Evolutionary conservation across 2,113 vertebrate species (phyloP).

Genomic region (Macquaria ambigua): DNA sequence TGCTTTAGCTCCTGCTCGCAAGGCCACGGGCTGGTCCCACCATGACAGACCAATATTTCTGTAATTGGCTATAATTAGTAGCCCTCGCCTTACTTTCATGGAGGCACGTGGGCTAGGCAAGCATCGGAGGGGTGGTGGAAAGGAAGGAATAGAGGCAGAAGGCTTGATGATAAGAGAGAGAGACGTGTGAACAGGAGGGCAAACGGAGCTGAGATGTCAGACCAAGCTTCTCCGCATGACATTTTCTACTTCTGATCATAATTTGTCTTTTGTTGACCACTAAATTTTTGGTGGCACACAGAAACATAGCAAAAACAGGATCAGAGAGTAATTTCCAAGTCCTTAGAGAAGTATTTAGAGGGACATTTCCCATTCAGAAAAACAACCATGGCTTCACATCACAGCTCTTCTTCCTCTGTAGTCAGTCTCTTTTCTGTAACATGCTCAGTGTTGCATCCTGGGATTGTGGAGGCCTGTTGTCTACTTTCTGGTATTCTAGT

Average conservation of each 20-base stretch:
- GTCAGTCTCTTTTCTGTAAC: not conserved
- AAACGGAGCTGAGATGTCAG: not conserved
- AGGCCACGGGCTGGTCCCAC: conserved; percentile 19
- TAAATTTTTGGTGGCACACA: not conserved
- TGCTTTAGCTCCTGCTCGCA: conserved; percentile 27
- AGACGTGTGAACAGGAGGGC: not conserved
- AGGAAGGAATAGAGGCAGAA: not conserved
- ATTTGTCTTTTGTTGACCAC: not conserved
- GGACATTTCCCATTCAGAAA: not conserved
- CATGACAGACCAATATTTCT: conserved; percentile 36
- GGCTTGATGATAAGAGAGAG: not conserved
- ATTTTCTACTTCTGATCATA: not conserved
- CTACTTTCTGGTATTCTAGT: not conserved
- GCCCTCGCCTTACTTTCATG: conserved; percentile 31
- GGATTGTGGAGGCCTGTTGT: conserved; percentile 1
- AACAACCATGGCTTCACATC: not conserved
- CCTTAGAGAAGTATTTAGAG: not conserved
- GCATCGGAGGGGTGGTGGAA: not conserved
- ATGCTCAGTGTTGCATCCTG: not conserved
- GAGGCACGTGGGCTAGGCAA: conserved; percentile 12
- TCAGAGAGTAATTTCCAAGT: not conserved
- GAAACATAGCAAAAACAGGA: not conserved
- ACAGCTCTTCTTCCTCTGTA: not conserved
- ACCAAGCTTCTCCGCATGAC: not conserved
- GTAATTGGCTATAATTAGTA: conserved; percentile 67